Conservation (phyloP, 2,888 invertebrate genomes). For the Tipula confusa region DNA sequence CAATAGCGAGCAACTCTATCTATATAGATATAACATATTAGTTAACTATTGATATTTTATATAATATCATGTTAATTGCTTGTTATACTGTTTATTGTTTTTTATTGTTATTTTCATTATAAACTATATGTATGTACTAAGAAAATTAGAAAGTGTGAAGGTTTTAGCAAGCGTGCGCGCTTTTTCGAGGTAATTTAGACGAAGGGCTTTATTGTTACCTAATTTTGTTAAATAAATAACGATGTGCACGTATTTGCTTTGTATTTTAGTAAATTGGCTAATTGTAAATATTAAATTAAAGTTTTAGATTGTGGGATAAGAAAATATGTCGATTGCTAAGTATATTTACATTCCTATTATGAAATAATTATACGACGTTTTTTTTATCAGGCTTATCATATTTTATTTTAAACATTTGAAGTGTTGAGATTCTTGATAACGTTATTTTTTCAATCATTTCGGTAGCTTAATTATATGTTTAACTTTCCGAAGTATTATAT, state of each 20-base stretch:
- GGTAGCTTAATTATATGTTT: neutral
- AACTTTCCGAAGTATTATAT: neutral
- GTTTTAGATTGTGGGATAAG: neutral
- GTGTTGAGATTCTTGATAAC: neutral
- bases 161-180: neutral
- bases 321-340: neutral
- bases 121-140: neutral
- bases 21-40: neutral
- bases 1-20: neutral
- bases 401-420: neutral
- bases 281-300: neutral
- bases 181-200: neutral
- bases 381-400: neutral
- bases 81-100: neutral
- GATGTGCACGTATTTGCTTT: neutral
- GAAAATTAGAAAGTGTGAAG: neutral
- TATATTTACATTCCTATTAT: neutral
- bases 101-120: neutral
- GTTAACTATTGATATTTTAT: neutral
- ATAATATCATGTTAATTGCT: neutral
- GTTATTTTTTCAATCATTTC: neutral
- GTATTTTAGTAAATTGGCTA: neutral
- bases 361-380: neutral
- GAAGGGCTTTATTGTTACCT: neutral
- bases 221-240: neutral